Conservation (phyloP, 2,113 vertebrate species). For the Petroica traversi region DNA sequence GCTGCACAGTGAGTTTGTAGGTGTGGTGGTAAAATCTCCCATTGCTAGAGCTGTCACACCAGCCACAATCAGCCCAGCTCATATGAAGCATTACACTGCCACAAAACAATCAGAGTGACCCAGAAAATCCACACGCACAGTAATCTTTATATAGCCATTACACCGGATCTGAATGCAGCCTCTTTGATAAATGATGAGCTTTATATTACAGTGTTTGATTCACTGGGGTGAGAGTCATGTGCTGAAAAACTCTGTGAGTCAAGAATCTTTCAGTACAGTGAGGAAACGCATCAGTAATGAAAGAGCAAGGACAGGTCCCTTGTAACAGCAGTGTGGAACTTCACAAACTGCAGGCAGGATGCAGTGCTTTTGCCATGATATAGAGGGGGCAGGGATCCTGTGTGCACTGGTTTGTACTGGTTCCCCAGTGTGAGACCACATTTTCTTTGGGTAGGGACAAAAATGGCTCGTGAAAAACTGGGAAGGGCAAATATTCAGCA, state of each 20-base stretch:
- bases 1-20: background rate
- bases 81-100: background rate
- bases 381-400: background rate
- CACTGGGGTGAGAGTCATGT: slow-evolving; percentile 9
- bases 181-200: slow-evolving; percentile 12
- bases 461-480: background rate
- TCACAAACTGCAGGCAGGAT: background rate
- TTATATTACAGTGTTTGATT: slow-evolving; percentile 12
- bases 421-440: background rate
- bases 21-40: background rate
- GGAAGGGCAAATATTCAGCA: background rate
- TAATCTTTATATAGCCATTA: background rate
- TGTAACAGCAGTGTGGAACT: background rate
- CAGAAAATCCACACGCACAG: background rate
- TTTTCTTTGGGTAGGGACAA: background rate
- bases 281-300: background rate
- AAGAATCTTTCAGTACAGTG: background rate
- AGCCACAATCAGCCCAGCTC: background rate
- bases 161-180: background rate
- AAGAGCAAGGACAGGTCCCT: slow-evolving; percentile 15
- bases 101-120: background rate
- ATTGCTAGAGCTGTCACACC: background rate
- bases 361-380: background rate
- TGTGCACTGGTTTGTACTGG: background rate
- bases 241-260: background rate